Evolutionary conservation across 1,140 invertebrate species (phyloP), one percentile per base, ranked within the genome.

Genomic region (Drosophila lacertosa): DNA sequence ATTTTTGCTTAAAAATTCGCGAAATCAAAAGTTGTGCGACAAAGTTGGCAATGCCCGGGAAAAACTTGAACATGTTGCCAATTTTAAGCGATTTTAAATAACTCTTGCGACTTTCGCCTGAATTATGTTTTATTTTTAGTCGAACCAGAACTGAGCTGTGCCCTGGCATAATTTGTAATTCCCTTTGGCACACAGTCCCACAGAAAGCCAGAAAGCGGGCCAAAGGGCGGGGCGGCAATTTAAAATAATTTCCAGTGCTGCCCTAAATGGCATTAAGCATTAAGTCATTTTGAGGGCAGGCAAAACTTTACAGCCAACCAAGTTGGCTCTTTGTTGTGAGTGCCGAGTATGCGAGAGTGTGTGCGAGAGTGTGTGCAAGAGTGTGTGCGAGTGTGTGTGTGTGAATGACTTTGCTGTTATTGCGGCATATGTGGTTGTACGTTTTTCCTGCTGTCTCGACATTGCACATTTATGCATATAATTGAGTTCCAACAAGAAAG

Each of bases 21-120:
- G 37, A 24, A 72, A 69, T 86, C 76, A 80, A 73, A 84, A 84
- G 80, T 76, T 76, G 66, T 45, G 16, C 11, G 58, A 13, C 47
- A 13, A 22, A 24, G 9, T 6, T 5, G 26, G 9, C 33, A 39
- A 48, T 48, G 20, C 5, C 26, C 22, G 35, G n/a, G n/a, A n/a
- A 33, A 66, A 78, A 58, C 66, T 74, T 54, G 26, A 73, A 24
- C 59, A 59, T 84, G 76, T 84, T 83, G 66, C 63, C 76, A 80
- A 73, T 84, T 83, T 84, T 65, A 76, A 84, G 81, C 78, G 73
- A 73, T 86, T 80, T 84, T 84, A 76, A 84, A 84, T 76, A 86
- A 63, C 55, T 68, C 29, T 35, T 13, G 15, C 10, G 18, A 11
- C 2, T 40, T 51, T 0, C 32, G 45, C 11, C 59, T 47, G 58